phyloP scores from a whole-genome alignment of 2,888 invertebrate species.

The Thysanoteuthis rhombus region DNA sequence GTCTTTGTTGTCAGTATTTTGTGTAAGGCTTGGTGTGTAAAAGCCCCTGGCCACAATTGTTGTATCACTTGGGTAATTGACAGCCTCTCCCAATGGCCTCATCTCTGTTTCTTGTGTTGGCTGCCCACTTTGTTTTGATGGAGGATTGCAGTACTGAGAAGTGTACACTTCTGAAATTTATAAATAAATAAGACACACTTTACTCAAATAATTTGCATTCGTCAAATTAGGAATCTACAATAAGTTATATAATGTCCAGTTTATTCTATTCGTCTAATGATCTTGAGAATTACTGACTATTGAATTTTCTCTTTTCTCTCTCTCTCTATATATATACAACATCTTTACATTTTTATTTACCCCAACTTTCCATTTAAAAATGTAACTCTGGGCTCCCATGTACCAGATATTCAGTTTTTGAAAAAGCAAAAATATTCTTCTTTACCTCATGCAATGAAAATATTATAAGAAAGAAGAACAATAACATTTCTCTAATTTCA shows the following conservation, averaged over 20 bases:
- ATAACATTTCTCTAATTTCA: too few species aligned
- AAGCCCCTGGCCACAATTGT: too few species aligned
- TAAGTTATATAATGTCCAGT: not conserved
- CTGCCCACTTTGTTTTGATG: too few species aligned
- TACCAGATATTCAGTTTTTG: too few species aligned
- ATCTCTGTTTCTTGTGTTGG: too few species aligned
- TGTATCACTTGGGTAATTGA: too few species aligned
- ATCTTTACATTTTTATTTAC: not conserved
- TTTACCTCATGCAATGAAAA: too few species aligned
- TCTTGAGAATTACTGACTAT: not conserved
- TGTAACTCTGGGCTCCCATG: too few species aligned
- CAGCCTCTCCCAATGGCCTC: too few species aligned
- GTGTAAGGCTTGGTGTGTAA: not conserved
- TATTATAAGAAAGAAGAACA: too few species aligned
- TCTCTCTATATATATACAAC: not conserved
- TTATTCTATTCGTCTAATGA: not conserved
- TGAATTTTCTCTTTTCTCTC: not conserved
- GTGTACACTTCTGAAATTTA: not conserved
- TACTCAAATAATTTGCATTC: not conserved
- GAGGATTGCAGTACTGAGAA: not conserved
- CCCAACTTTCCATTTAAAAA: too few species aligned
- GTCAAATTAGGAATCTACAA: not conserved
- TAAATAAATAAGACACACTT: not conserved
- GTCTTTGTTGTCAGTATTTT: not conserved
- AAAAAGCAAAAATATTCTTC: too few species aligned